These are phyloP conservation scores for Gorsachius goisagi DNA, from an alignment of 2,113 vertebrate genomes.

Conservation along the genomic window DNA sequence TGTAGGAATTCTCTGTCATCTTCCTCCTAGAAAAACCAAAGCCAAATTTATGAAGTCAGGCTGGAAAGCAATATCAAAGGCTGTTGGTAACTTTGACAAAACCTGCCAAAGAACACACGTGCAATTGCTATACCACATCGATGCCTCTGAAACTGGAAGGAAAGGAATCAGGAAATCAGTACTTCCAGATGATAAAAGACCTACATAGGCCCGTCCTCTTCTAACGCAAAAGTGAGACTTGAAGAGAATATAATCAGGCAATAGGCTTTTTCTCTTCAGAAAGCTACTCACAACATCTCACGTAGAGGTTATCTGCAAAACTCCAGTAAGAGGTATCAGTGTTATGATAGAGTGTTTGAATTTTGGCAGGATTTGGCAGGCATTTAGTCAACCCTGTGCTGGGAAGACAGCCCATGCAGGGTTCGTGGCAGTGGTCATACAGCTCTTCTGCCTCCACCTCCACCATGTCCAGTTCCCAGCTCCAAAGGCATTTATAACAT, in stretches of 20 bases:
- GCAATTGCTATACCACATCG: not conserved
- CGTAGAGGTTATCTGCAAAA: not conserved
- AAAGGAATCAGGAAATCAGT: not conserved
- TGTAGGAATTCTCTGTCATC: not conserved
- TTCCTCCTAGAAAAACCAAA: not conserved
- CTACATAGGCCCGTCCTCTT: not conserved
- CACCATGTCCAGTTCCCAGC: not conserved
- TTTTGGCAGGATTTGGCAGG: not conserved
- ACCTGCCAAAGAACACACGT: not conserved
- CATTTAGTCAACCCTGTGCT: not conserved
- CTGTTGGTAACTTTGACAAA: not conserved
- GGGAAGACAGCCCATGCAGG: not conserved
- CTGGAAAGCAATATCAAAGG: constrained; percentile 1
- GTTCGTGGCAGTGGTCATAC: not conserved
- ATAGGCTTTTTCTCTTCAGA: not conserved
- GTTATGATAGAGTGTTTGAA: not conserved
- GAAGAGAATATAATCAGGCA: not conserved
- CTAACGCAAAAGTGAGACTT: not conserved
- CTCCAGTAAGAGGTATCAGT: not conserved
- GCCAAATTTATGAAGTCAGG: not conserved
- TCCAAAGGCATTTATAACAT: not conserved
- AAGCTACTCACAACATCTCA: not conserved
- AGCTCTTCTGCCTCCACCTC: not conserved
- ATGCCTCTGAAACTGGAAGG: not conserved
- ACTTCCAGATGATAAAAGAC: not conserved